Evolutionary conservation across 2,113 vertebrate genomes (phyloP).

Genomic region (Saccopteryx bilineata): DNA sequence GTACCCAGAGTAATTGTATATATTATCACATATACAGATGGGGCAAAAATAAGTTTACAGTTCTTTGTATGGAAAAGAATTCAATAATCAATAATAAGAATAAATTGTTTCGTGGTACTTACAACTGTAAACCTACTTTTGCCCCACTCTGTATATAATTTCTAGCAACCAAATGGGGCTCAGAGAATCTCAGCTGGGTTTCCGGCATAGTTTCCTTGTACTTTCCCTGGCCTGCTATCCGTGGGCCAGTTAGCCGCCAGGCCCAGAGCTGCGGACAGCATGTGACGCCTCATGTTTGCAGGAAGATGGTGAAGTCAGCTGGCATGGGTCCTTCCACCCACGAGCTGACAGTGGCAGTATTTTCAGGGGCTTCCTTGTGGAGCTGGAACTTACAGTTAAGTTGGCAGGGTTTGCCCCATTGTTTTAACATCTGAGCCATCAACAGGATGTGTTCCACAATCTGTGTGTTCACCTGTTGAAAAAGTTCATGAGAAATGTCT

Average conservation of each 20-base stretch:
- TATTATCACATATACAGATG: not conserved
- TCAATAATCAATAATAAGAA: not conserved
- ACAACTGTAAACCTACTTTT: not conserved
- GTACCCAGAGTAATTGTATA: not conserved
- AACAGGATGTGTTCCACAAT: accelerated
- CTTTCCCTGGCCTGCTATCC: too few relatives aligned
- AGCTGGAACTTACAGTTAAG: accelerated
- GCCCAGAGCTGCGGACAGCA: not conserved
- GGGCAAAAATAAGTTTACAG: not conserved
- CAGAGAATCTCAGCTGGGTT: accelerated
- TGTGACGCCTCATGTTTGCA: accelerated
- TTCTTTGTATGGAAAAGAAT: not conserved
- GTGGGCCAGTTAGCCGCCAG: accelerated
- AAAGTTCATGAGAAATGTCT: accelerated
- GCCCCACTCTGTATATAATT: not conserved
- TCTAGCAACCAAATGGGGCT: not conserved
- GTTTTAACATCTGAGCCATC: accelerated
- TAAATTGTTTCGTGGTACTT: not conserved
- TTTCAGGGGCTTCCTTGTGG: accelerated
- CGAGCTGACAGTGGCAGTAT: accelerated
- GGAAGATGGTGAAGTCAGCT: accelerated
- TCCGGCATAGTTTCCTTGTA: accelerated
- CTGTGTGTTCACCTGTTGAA: not conserved
- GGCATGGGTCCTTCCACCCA: accelerated
- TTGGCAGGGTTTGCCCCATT: accelerated